Percentiles rank a stretch among this genome's conserved stretches.
phyloP scores from a whole-genome alignment of 1,140 invertebrate species.

The Drosophila guanche region DNA sequence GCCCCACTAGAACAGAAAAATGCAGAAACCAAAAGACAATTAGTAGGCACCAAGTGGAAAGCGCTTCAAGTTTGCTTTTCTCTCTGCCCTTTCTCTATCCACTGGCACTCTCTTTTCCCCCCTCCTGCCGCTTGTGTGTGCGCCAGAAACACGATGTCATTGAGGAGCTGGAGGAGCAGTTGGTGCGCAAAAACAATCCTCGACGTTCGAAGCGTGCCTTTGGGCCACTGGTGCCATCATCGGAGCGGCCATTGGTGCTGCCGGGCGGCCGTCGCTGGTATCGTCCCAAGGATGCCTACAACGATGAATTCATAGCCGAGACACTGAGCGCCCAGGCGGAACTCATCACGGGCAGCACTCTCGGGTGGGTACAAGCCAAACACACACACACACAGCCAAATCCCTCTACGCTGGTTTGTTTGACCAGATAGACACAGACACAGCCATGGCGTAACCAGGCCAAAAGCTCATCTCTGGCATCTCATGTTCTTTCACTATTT shows the following conservation, averaged over 20 bases:
- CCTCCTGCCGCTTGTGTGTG: slow-evolving; percentile 25
- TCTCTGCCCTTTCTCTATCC: slow-evolving; percentile 13
- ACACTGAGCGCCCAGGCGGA: slow-evolving; percentile 90
- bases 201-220: slow-evolving; percentile 84
- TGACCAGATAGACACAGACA: neutral
- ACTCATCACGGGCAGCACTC: slow-evolving; percentile 89
- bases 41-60: slow-evolving; percentile 71
- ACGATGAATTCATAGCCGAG: slow-evolving; percentile 91
- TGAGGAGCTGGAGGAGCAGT: slow-evolving; percentile 82
- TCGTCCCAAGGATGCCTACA: slow-evolving; percentile 90
- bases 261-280: slow-evolving; percentile 90
- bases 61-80: slow-evolving; percentile 52
- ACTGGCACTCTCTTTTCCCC: slow-evolving; percentile 15
- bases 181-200: slow-evolving; percentile 84
- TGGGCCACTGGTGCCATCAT: slow-evolving; percentile 85
- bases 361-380: slow-evolving; percentile 86
- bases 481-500: slow-evolving; percentile 51
- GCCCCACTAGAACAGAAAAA: slow-evolving; percentile 35
- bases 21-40: slow-evolving; percentile 80
- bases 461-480: slow-evolving; percentile 30
- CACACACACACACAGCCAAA: slow-evolving; percentile 29
- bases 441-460: slow-evolving; percentile 19
- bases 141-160: slow-evolving; percentile 83
- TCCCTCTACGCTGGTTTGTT: neutral
- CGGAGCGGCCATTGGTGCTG: slow-evolving; percentile 86